Conservation (phyloP, 2,797 vertebrate species). For the Mallotus villosus region DNA sequence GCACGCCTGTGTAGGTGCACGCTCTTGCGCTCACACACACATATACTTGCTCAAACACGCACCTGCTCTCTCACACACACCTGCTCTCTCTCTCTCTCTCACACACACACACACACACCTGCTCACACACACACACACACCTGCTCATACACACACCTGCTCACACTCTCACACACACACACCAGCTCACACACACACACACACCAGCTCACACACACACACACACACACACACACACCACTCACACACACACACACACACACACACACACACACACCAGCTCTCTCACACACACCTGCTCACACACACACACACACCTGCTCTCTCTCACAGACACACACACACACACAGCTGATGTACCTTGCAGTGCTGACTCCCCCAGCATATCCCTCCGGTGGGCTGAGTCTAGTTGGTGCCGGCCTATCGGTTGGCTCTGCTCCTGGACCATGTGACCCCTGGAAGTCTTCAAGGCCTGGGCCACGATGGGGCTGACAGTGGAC, state of each 20-base stretch:
- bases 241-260: not conserved
- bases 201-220: not conserved
- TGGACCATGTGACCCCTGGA: slow-evolving; percentile 77
- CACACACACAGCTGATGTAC: slow-evolving; percentile 57
- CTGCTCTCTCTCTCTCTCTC: too few species aligned
- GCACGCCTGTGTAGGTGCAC: not conserved
- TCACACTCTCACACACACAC: not conserved
- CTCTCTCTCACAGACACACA: not conserved
- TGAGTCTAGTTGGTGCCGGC: slow-evolving; percentile 83
- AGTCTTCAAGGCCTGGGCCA: slow-evolving; percentile 73
- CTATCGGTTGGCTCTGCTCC: slow-evolving; percentile 51
- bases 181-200: too few species aligned
- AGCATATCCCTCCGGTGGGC: slow-evolving; percentile 79
- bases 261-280: not conserved
- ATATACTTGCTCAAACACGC: too few species aligned
- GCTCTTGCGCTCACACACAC: too few species aligned
- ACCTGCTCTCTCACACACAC: too few species aligned
- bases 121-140: too few species aligned
- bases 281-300: not conserved
- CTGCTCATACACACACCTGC: not conserved
- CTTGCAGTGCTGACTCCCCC: slow-evolving; percentile 81
- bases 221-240: too few species aligned
- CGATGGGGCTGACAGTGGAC: slow-evolving; percentile 61
- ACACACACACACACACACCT: too few species aligned
- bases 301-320: too few species aligned